A percentile compares a stretch with the other conserved stretches of the same genome.
These are phyloP conservation scores for Dioctria linearis DNA, from an alignment of 2,888 invertebrate genomes.

Conservation along the genomic window DNA sequence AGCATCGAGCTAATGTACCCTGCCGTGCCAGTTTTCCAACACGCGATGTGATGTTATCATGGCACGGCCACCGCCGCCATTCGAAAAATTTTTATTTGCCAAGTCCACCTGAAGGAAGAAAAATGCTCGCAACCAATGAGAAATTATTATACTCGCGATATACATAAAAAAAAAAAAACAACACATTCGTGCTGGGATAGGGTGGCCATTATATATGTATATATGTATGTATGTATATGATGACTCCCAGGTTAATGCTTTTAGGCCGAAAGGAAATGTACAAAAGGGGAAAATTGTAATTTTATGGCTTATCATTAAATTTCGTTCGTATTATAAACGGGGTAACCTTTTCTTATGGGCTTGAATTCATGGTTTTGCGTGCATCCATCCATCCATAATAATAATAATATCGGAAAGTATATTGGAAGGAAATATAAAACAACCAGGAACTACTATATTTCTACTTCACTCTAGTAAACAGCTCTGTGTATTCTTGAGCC, in stretches of 20 bases:
- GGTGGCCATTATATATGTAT: background rate
- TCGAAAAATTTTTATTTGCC: background rate
- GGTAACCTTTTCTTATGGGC: too few species aligned
- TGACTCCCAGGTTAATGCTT: background rate
- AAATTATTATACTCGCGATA: background rate
- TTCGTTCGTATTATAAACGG: too few species aligned
- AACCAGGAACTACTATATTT: too few species aligned
- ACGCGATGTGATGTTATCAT: constrained; percentile 41
- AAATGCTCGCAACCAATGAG: constrained; percentile 22
- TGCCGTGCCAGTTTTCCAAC: constrained; percentile 30
- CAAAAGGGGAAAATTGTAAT: background rate
- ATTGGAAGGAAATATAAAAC: too few species aligned
- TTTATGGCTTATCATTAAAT: background rate
- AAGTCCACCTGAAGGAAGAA: background rate
- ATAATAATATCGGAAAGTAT: too few species aligned
- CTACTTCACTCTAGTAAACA: too few species aligned
- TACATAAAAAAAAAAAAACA: background rate
- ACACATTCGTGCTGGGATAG: background rate
- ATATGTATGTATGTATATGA: too few species aligned
- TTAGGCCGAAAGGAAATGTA: background rate
- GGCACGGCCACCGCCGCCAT: constrained; percentile 24
- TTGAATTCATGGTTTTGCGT: too few species aligned
- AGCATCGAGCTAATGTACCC: constrained; percentile 37
- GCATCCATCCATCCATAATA: too few species aligned
- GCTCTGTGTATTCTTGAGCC: too few species aligned